Evolutionary conservation across 2,888 invertebrate genomes (phyloP).

Genomic region (Agrochola macilenta): DNA sequence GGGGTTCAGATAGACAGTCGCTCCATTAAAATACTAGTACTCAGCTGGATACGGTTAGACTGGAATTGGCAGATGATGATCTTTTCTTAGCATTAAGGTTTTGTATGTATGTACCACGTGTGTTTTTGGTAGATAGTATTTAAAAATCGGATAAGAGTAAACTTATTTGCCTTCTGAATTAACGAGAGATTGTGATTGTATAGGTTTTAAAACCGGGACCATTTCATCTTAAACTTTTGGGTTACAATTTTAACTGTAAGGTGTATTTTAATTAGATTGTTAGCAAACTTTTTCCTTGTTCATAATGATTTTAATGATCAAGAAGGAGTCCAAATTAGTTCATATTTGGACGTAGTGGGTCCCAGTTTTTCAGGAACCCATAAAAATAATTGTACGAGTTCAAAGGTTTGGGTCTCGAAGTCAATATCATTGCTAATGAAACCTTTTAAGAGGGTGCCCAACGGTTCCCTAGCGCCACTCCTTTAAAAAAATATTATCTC

Average conservation of each 20-base stretch:
- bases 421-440: constrained; percentile 17
- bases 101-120: no score
- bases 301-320: constrained; percentile 35
- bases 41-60: no score
- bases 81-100: no score
- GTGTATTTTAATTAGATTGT: constrained; percentile 19
- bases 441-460: not conserved
- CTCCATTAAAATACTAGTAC: no score
- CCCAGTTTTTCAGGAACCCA: constrained; percentile 13
- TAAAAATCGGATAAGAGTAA: not conserved
- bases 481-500: no score
- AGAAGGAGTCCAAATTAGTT: constrained; percentile 15
- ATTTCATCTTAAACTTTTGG: constrained; percentile 11
- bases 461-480: no score
- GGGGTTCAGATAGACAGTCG: no score
- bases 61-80: no score
- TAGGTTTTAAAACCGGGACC: not conserved
- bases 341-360: constrained; percentile 21
- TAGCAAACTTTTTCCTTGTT: constrained; percentile 30
- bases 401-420: constrained; percentile 18
- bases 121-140: not conserved
- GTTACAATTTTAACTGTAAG: not conserved
- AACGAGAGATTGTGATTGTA: not conserved
- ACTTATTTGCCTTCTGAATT: not conserved
- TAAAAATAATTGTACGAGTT: constrained; percentile 31